A percentile compares a stretch with the other conserved stretches of the same genome.
Evolutionary conservation across 1,140 invertebrate species (phyloP).

Genomic region (Meloidogyne hapla): DNA sequence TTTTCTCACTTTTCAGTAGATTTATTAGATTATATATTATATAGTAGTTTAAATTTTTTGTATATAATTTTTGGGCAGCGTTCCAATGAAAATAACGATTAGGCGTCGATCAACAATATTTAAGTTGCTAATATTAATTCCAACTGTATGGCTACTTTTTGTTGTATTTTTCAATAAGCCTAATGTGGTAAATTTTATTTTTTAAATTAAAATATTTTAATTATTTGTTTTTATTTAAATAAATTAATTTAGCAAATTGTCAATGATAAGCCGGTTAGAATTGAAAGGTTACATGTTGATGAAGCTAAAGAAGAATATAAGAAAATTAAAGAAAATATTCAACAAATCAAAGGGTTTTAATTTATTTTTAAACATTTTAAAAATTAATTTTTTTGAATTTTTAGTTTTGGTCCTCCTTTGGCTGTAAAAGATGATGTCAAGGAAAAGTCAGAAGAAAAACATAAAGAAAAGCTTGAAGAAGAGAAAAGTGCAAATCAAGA

Average conservation of each 20-base stretch:
- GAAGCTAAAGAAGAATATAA: background rate
- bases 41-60: background rate
- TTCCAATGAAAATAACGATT: constrained; percentile 3
- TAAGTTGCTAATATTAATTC: background rate
- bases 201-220: background rate
- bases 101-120: constrained; percentile 2
- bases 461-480: background rate
- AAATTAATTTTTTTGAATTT: background rate
- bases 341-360: constrained; percentile 1
- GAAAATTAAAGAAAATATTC: background rate
- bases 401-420: background rate
- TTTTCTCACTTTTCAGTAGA: background rate
- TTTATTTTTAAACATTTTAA: background rate
- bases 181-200: background rate
- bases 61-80: constrained; percentile 3
- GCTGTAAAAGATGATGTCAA: background rate
- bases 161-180: background rate
- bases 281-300: background rate
- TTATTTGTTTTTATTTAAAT: too few species aligned
- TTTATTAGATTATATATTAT: background rate
- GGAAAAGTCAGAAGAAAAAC: background rate
- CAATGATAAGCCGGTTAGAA: background rate
- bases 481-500: constrained; percentile 2
- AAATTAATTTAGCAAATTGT: background rate
- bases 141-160: background rate